Percentiles rank a stretch among this genome's conserved stretches.
Evolutionary conservation across 2,888 invertebrate species (phyloP).

Genomic region (Dicranocentrus wangi): DNA sequence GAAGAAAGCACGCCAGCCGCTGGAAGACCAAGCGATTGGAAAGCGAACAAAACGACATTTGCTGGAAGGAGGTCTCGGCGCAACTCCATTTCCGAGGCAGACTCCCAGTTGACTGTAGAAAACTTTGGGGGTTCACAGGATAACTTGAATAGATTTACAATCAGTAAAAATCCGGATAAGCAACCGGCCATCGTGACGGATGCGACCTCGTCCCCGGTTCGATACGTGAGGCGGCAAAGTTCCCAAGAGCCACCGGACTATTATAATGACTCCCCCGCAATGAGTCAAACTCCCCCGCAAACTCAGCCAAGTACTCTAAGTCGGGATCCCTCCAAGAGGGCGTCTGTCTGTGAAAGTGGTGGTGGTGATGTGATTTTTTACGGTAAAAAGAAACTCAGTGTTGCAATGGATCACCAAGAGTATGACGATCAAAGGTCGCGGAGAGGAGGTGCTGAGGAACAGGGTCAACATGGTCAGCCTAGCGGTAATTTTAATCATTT

Average conservation of each 20-base stretch:
- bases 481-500: conserved; percentile 66
- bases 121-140: conserved; percentile 95
- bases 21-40: conserved; percentile 90
- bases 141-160: conserved; percentile 82
- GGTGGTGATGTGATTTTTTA: conserved; percentile 68
- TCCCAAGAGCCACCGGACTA: conserved; percentile 70
- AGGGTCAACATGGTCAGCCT: conserved; percentile 46
- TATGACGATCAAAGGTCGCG: conserved; percentile 31
- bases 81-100: conserved; percentile 86
- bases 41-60: conserved; percentile 81
- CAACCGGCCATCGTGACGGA: conserved; percentile 77
- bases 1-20: conserved; percentile 79
- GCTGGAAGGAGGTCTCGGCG: conserved; percentile 89
- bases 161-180: conserved; percentile 88
- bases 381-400: conserved; percentile 70
- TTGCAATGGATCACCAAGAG: conserved; percentile 61
- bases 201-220: conserved; percentile 67
- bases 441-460: conserved; percentile 17
- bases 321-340: conserved; percentile 41
- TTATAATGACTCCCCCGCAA: conserved; percentile 59
- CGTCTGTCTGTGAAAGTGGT: conserved; percentile 41
- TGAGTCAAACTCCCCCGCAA: conserved; percentile 24
- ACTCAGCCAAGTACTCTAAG: conserved; percentile 11
- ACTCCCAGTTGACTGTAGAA: conserved; percentile 90
- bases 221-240: conserved; percentile 68